Conservation (phyloP, 1,140 invertebrate genomes). For the Calycopis cecrops region DNA sequence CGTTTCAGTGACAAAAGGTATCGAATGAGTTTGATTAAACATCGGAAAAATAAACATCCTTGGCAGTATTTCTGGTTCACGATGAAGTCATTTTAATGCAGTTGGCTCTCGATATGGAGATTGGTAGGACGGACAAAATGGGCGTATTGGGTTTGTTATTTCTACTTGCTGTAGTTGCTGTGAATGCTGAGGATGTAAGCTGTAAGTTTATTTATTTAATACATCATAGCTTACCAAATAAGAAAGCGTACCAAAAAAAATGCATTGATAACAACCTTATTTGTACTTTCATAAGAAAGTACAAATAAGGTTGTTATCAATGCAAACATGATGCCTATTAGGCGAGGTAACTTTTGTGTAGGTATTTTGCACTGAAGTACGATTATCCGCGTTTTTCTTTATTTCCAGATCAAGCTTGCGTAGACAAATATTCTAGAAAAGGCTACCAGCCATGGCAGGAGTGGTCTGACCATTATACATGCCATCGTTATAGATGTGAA, state of each 20-base stretch:
- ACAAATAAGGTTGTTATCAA: too few relatives aligned
- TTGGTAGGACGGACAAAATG: conserved; percentile 14
- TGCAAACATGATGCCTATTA: too few relatives aligned
- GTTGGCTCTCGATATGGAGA: neutral
- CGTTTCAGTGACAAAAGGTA: neutral
- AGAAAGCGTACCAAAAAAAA: too few relatives aligned
- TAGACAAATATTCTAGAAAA: conserved; percentile 68
- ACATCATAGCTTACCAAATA: too few relatives aligned
- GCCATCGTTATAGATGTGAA: conserved; percentile 61
- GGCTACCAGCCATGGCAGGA: conserved; percentile 70
- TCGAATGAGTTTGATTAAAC: conserved; percentile 12
- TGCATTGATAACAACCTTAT: too few relatives aligned
- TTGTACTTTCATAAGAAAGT: too few relatives aligned
- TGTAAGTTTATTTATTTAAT: conserved; percentile 28
- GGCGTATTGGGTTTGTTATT: conserved; percentile 4
- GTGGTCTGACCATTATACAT: conserved; percentile 69
- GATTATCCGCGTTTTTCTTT: neutral
- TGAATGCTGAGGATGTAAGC: conserved; percentile 31
- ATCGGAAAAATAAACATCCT: conserved; percentile 11
- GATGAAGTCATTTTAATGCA: conserved; percentile 11
- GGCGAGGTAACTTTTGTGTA: too few relatives aligned
- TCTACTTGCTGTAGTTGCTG: conserved; percentile 11
- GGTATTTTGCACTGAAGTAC: too few relatives aligned
- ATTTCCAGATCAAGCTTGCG: conserved; percentile 62
- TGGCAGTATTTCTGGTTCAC: conserved; percentile 39